Evolutionary conservation across 2,113 vertebrate species (phyloP).

Genomic region (Climacteris rufus): DNA sequence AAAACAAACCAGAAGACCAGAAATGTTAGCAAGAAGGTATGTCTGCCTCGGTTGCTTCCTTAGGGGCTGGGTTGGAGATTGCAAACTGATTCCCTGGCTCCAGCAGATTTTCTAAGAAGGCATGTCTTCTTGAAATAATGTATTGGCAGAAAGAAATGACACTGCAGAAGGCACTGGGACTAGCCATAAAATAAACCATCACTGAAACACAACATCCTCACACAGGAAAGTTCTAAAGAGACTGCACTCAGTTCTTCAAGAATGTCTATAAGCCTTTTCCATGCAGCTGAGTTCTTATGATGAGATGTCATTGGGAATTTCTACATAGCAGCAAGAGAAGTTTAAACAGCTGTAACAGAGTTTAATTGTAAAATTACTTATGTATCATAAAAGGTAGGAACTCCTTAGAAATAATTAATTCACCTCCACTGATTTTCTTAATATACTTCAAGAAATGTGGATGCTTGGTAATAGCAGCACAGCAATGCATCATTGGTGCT

Average conservation of each 20-base stretch:
- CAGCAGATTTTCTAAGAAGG: background rate
- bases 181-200: background rate
- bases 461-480: background rate
- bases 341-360: background rate
- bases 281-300: background rate
- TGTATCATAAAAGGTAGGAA: background rate
- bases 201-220: background rate
- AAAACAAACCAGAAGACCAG: background rate
- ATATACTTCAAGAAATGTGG: background rate
- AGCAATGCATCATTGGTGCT: background rate
- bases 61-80: background rate
- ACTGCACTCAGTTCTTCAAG: background rate
- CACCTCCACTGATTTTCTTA: background rate
- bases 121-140: background rate
- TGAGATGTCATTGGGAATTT: background rate
- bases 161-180: background rate
- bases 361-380: background rate
- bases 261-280: background rate
- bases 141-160: background rate
- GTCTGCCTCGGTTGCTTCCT: background rate
- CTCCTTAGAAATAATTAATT: background rate
- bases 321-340: background rate
- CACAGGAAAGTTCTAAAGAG: background rate
- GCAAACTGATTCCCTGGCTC: accelerated
- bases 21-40: background rate